A percentile compares a stretch with the other conserved stretches of the same genome.
These are phyloP conservation scores for Enteromius paludinosus DNA, from an alignment of 2,797 vertebrate genomes.

Conservation along the genomic window DNA sequence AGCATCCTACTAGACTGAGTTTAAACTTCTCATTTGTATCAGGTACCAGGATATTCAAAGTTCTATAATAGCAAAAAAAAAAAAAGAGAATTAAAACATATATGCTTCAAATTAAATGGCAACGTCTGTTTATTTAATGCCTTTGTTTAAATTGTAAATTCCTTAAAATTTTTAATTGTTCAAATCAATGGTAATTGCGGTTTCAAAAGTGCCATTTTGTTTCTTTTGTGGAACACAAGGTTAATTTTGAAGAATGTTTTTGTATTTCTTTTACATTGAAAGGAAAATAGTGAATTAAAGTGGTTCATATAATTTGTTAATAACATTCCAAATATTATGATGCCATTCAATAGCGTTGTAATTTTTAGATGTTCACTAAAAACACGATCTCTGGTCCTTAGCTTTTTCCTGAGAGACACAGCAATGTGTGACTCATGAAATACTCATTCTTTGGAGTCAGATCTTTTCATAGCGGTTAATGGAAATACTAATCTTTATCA, in stretches of 20 bases:
- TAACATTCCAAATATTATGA: not conserved
- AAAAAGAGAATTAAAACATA: no score
- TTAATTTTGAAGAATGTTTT: not conserved
- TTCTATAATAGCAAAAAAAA: not conserved
- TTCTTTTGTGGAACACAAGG: not conserved
- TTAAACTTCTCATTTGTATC: not conserved
- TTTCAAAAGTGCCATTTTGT: not conserved
- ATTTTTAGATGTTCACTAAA: not conserved
- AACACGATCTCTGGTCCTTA: not conserved
- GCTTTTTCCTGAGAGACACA: not conserved
- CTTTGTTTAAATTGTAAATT: not conserved
- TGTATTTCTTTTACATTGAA: not conserved
- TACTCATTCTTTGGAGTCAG: not conserved
- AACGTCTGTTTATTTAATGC: not conserved
- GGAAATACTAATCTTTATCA: no score
- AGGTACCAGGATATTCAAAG: not conserved
- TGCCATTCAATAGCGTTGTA: not conserved
- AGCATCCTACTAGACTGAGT: not conserved
- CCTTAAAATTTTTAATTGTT: not conserved
- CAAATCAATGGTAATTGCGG: not conserved
- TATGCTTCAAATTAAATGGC: not conserved
- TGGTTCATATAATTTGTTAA: not conserved
- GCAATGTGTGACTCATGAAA: not conserved
- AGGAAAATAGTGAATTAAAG: not conserved
- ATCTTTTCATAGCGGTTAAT: not conserved